Evolutionary conservation across 1,140 invertebrate genomes (phyloP).

Genomic region (Pseudomyrmex gracilis): DNA sequence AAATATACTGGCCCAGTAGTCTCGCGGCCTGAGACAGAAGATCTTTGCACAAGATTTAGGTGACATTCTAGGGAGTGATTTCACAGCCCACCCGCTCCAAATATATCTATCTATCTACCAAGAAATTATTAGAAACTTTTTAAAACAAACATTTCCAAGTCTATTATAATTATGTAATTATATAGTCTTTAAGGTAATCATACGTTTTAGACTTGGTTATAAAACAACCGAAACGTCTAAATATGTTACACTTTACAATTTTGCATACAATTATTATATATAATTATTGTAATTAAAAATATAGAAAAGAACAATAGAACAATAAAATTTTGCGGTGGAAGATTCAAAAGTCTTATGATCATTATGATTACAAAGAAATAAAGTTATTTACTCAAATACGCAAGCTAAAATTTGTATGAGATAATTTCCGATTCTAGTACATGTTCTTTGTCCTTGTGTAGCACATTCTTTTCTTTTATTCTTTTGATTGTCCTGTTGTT

Average conservation of each 20-base stretch:
- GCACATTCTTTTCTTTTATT: constrained; percentile 82
- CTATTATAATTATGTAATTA: constrained; percentile 23
- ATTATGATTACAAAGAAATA: neutral
- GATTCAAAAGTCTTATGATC: constrained; percentile 16
- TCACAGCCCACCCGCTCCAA: no score
- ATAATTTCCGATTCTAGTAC: constrained; percentile 82
- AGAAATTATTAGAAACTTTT: no score
- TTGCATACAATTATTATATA: neutral
- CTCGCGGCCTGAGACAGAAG: no score
- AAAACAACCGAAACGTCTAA: neutral
- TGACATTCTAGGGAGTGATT: no score
- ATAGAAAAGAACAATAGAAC: neutral
- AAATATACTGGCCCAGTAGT: no score
- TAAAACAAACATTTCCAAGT: neutral
- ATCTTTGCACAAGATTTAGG: no score
- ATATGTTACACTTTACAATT: neutral
- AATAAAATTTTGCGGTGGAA: constrained; percentile 12
- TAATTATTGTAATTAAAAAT: constrained; percentile 2
- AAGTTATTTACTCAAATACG: constrained; percentile 81
- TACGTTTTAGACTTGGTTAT: neutral
- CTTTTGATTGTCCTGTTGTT: constrained; percentile 81
- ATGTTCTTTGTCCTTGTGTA: constrained; percentile 79
- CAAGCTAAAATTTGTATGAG: constrained; percentile 82
- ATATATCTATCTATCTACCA: no score
- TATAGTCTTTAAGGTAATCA: neutral